A percentile compares a stretch with the other conserved stretches of the same genome.
Evolutionary conservation across 2,797 vertebrate species (phyloP).

Genomic region (Halcyon chelicuti): DNA sequence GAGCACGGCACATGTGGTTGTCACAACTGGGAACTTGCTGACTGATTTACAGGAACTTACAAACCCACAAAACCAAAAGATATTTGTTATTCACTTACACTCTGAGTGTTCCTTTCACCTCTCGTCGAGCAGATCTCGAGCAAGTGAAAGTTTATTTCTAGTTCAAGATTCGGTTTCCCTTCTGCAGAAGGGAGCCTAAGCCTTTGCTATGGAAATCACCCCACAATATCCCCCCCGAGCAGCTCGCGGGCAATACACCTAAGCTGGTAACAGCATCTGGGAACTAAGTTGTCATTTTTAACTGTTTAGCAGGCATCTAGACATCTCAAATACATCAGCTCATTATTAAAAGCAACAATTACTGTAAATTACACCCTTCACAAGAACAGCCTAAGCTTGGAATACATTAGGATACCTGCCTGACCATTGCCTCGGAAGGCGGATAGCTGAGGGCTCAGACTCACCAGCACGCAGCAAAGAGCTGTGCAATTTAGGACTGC

Average conservation of each 20-base stretch:
- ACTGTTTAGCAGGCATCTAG: neutral
- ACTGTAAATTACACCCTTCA: constrained; percentile 7
- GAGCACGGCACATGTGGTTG: neutral
- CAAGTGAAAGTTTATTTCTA: constrained; percentile 1
- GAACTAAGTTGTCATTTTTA: constrained; percentile 16
- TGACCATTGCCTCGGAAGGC: constrained; percentile 13
- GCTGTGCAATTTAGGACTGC: neutral
- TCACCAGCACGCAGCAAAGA: neutral
- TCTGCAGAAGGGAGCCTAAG: neutral
- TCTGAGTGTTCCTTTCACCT: constrained; percentile 25
- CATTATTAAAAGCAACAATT: constrained; percentile 23
- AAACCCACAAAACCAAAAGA: constrained; percentile 36
- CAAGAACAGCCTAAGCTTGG: constrained; percentile 8
- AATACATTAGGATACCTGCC: neutral
- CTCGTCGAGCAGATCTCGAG: neutral
- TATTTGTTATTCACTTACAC: constrained; percentile 16
- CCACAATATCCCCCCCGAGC: neutral
- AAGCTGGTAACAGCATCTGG: neutral
- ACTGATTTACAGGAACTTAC: constrained; percentile 40
- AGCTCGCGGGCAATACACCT: neutral
- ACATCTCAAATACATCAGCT: neutral
- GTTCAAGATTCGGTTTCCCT: neutral
- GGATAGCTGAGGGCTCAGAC: constrained; percentile 20
- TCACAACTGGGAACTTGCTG: neutral
- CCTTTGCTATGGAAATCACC: neutral